These are phyloP conservation scores for Diaperis boleti DNA, from an alignment of 2,888 invertebrate genomes.

Conservation along the genomic window DNA sequence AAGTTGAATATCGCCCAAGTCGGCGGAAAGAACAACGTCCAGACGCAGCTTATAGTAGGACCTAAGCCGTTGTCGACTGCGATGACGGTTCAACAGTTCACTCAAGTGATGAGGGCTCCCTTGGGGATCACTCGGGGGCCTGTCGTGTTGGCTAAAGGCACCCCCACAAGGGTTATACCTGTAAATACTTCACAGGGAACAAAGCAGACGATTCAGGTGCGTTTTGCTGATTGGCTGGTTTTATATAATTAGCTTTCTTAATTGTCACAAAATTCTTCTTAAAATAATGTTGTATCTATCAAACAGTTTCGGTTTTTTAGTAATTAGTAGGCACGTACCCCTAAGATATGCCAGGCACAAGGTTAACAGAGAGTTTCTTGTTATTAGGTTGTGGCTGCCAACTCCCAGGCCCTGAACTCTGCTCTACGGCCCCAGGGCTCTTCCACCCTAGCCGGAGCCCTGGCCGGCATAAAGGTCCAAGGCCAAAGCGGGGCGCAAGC, in stretches of 20 bases:
- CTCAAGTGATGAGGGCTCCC: conserved; percentile 72
- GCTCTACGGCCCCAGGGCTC: conserved; percentile 68
- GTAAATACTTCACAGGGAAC: conserved; percentile 70
- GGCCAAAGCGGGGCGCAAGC: conserved; percentile 60
- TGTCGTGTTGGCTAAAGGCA: conserved; percentile 73
- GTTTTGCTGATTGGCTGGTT: too few relatives aligned
- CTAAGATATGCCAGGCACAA: too few relatives aligned
- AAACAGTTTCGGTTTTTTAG: too few relatives aligned
- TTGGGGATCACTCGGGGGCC: conserved; percentile 70
- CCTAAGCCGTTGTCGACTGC: conserved; percentile 73
- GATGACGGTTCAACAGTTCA: conserved; percentile 81
- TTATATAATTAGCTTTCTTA: not conserved
- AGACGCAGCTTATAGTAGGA: conserved; percentile 79
- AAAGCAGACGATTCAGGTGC: conserved; percentile 74
- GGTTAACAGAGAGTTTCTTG: too few relatives aligned
- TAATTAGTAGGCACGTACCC: too few relatives aligned
- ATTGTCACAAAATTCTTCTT: too few relatives aligned
- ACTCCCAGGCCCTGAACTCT: conserved; percentile 68
- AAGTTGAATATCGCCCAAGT: conserved; percentile 73
- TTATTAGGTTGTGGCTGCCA: conserved; percentile 70
- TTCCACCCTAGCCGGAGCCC: conserved; percentile 66
- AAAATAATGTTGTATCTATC: too few relatives aligned
- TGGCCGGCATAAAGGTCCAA: conserved; percentile 68
- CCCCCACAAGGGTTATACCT: conserved; percentile 75
- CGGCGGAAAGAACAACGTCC: conserved; percentile 67